Percentiles rank a stretch among this genome's conserved stretches.
Evolutionary conservation across 2,888 invertebrate species (phyloP).

Genomic region (Taphrorychus bicolor): DNA sequence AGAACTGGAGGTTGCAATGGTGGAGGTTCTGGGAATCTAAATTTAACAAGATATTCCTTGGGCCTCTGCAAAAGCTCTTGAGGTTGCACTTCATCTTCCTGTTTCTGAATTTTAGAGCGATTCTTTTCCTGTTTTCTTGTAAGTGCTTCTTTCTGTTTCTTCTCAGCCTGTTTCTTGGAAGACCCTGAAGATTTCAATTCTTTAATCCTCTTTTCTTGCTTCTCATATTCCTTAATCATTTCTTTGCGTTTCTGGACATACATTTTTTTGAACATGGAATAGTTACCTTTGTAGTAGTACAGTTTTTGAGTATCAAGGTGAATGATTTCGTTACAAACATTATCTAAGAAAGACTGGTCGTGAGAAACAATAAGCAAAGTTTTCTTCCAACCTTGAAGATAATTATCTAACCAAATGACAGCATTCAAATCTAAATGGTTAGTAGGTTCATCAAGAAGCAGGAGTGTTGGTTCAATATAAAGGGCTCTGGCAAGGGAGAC

Average conservation of each 20-base stretch:
- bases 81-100: constrained; percentile 81
- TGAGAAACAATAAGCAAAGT: constrained; percentile 98
- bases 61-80: constrained; percentile 87
- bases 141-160: constrained; percentile 89
- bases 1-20: constrained; percentile 97
- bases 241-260: constrained; percentile 94
- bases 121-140: constrained; percentile 95
- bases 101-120: constrained; percentile 78
- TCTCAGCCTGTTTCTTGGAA: constrained; percentile 95
- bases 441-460: constrained; percentile 98
- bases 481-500: constrained; percentile 96
- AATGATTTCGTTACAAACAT: constrained; percentile 98
- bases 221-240: constrained; percentile 96
- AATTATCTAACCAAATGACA: constrained; percentile 99
- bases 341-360: constrained; percentile 99
- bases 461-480: constrained; percentile 95
- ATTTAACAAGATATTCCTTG: constrained; percentile 97
- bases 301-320: constrained; percentile 95
- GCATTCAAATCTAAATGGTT: constrained; percentile 99
- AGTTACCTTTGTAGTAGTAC: constrained; percentile 97
- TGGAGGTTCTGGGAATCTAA: constrained; percentile 92
- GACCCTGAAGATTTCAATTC: constrained; percentile 95
- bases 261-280: constrained; percentile 99
- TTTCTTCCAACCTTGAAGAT: constrained; percentile 98
- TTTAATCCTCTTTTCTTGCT: constrained; percentile 95